A percentile compares a stretch with the other conserved stretches of the same genome.
Evolutionary conservation across 2,888 invertebrate genomes (phyloP).

Genomic region (Margaritifera margaritifera): DNA sequence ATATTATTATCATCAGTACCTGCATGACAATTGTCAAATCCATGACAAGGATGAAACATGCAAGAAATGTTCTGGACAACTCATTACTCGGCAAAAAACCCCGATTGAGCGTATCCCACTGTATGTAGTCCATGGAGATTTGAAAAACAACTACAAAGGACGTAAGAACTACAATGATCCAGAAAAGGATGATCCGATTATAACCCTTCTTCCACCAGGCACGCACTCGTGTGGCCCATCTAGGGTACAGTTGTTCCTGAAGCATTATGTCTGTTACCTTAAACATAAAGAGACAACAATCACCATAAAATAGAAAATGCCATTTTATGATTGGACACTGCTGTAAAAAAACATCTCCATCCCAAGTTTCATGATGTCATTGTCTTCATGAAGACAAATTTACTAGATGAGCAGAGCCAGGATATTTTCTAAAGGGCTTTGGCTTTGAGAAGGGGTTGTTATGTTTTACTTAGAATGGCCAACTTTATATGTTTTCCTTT

Average conservation of each 20-base stretch:
- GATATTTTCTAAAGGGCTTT: no score
- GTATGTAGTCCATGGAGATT: constrained; percentile 75
- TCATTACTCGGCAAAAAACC: constrained; percentile 75
- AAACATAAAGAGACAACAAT: not conserved
- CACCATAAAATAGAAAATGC: not conserved
- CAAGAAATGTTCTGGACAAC: constrained; percentile 74
- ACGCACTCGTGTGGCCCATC: constrained; percentile 72
- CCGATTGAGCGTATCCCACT: constrained; percentile 75
- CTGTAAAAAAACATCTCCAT: no score
- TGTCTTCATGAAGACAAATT: not conserved
- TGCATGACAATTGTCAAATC: constrained; percentile 76
- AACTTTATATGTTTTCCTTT: no score
- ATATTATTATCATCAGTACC: no score
- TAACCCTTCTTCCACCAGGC: constrained; percentile 72
- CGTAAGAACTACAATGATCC: constrained; percentile 73
- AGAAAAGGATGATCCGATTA: constrained; percentile 75
- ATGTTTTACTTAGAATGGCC: no score
- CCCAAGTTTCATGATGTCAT: no score
- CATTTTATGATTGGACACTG: no score
- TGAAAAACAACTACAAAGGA: constrained; percentile 74
- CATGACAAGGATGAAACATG: constrained; percentile 76
- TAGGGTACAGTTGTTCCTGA: constrained; percentile 75
- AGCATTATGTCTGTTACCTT: constrained; percentile 76
- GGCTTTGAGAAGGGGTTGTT: no score
- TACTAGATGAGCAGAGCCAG: no score